These are phyloP conservation scores for Delia radicum DNA, from an alignment of 1,140 invertebrate species.

Conservation along the genomic window DNA sequence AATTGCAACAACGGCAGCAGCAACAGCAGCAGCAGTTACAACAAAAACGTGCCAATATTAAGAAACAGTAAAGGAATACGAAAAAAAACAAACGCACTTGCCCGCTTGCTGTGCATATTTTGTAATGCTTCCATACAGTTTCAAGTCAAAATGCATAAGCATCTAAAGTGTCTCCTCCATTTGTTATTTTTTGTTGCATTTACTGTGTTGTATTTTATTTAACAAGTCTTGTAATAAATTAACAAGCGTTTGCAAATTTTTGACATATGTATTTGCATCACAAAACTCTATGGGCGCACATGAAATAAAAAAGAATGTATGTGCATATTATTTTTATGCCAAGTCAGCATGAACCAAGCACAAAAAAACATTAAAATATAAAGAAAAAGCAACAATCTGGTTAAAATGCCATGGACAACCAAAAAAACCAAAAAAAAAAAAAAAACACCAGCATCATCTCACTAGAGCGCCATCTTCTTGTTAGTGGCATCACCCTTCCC, in stretches of 20 bases:
- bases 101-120: background rate
- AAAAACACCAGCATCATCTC: background rate
- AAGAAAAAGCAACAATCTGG: background rate
- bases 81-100: background rate
- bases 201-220: constrained; percentile 13
- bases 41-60: background rate
- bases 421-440: too few species aligned
- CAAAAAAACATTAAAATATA: too few species aligned
- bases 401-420: background rate
- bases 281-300: constrained; percentile 3
- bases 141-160: constrained; percentile 6
- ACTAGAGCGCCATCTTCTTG: background rate
- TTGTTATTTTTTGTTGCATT: background rate
- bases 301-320: background rate
- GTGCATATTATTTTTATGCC: background rate
- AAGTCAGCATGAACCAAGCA: background rate
- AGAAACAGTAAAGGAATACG: too few species aligned
- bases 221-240: constrained; percentile 22
- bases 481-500: background rate
- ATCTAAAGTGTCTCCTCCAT: background rate
- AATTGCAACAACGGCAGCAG: background rate
- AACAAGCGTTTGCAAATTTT: constrained; percentile 17
- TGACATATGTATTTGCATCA: constrained; percentile 11
- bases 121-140: background rate
- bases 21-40: background rate